Percentiles rank a stretch among this genome's conserved stretches.
These are phyloP conservation scores for Polyodon spathula DNA, from an alignment of 2,113 vertebrate genomes.

Conservation along the genomic window DNA sequence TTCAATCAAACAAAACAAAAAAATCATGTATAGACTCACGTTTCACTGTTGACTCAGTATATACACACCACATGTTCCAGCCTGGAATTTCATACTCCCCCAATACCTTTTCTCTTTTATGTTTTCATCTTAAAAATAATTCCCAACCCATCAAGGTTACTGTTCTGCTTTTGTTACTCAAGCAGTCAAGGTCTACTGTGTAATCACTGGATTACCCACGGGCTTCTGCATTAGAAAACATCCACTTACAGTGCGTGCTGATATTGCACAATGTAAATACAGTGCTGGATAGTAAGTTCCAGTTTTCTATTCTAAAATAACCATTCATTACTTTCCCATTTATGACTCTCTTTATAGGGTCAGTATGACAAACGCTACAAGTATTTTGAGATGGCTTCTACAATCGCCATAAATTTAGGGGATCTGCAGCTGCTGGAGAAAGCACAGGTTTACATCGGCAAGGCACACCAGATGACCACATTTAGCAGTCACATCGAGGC, in stretches of 20 bases:
- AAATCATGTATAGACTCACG: constrained; percentile 51
- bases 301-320: constrained; percentile 30
- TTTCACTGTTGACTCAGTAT: constrained; percentile 57
- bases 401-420: constrained; percentile 38
- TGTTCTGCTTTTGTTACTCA: constrained; percentile 47
- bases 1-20: constrained; percentile 47
- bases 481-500: constrained; percentile 39
- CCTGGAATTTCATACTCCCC: constrained; percentile 52
- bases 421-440: constrained; percentile 42
- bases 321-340: no score
- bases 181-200: constrained; percentile 42
- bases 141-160: constrained; percentile 46
- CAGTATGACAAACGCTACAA: constrained; percentile 48
- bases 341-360: constrained; percentile 57
- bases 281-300: background rate
- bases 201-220: constrained; percentile 40
- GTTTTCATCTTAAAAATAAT: constrained; percentile 25
- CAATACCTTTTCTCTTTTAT: constrained; percentile 28
- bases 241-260: constrained; percentile 38
- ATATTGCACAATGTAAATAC: constrained; percentile 34
- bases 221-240: constrained; percentile 50
- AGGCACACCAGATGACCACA: constrained; percentile 45
- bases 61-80: constrained; percentile 52
- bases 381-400: constrained; percentile 55
- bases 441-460: constrained; percentile 56